These are phyloP conservation scores for Mycteria americana DNA, from an alignment of 2,797 vertebrate genomes.

Conservation along the genomic window DNA sequence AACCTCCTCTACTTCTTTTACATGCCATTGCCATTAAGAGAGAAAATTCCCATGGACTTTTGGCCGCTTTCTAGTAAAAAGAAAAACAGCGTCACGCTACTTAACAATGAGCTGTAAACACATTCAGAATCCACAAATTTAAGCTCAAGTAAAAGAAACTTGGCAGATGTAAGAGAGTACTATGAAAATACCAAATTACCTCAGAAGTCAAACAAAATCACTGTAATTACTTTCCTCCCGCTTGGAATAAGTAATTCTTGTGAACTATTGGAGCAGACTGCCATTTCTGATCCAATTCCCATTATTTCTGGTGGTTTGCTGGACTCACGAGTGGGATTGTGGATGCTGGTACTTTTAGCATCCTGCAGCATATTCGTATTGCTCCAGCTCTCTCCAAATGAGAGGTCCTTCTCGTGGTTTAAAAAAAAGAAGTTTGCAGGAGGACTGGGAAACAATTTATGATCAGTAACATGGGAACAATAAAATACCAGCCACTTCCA, in stretches of 20 bases:
- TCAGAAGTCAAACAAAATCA: slow-evolving; percentile 7
- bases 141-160: background rate
- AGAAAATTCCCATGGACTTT: background rate
- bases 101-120: background rate
- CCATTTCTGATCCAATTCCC: background rate
- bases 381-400: background rate
- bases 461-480: background rate
- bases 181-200: background rate
- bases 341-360: background rate
- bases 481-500: background rate
- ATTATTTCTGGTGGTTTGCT: background rate
- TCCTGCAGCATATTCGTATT: background rate
- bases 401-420: background rate
- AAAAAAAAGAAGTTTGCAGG: background rate
- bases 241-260: background rate
- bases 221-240: background rate
- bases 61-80: slow-evolving; percentile 11
- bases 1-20: background rate
- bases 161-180: background rate
- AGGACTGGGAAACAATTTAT: background rate
- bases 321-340: background rate
- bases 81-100: background rate
- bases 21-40: background rate
- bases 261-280: background rate
- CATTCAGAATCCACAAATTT: background rate